phyloP scores from a whole-genome alignment of 2,888 invertebrate genomes.

The Polydrusus cervinus region DNA sequence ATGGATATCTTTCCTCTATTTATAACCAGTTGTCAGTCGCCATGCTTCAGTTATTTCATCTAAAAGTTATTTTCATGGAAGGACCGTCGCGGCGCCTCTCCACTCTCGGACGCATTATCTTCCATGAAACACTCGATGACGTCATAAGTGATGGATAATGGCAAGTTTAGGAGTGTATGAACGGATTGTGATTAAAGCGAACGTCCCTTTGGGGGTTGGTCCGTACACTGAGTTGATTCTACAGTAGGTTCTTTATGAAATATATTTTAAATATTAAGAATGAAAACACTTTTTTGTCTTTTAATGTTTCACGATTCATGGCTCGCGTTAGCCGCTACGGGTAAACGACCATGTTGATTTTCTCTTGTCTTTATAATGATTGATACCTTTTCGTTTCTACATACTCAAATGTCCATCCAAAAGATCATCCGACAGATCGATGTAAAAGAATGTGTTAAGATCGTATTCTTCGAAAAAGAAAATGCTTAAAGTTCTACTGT shows the following conservation, averaged over 20 bases:
- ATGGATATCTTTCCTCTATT: too few species aligned
- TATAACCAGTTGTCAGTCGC: neutral
- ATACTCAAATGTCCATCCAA: too few species aligned
- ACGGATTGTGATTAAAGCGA: constrained; percentile 1
- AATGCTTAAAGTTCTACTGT: neutral
- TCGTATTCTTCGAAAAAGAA: neutral
- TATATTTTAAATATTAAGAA: too few species aligned
- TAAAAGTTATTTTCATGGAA: constrained; percentile 17
- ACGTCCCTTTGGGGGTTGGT: neutral
- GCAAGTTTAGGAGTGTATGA: constrained; percentile 2
- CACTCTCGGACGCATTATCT: constrained; percentile 14
- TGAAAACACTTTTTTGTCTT: too few species aligned
- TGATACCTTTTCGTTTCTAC: too few species aligned
- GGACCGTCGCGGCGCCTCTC: constrained; percentile 13
- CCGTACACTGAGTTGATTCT: too few species aligned
- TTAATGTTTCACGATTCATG: too few species aligned
- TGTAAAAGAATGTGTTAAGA: neutral
- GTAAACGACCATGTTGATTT: too few species aligned
- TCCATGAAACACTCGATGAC: constrained; percentile 18
- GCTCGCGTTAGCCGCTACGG: too few species aligned
- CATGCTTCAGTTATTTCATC: constrained; percentile 7
- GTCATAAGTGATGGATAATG: constrained; percentile 6
- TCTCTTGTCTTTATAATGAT: too few species aligned
- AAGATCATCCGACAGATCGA: too few species aligned
- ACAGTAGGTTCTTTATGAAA: too few species aligned